Evolutionary conservation across 2,113 vertebrate species (phyloP), one percentile per base, ranked within the genome.

Genomic region (Hemichromis elongatus): DNA sequence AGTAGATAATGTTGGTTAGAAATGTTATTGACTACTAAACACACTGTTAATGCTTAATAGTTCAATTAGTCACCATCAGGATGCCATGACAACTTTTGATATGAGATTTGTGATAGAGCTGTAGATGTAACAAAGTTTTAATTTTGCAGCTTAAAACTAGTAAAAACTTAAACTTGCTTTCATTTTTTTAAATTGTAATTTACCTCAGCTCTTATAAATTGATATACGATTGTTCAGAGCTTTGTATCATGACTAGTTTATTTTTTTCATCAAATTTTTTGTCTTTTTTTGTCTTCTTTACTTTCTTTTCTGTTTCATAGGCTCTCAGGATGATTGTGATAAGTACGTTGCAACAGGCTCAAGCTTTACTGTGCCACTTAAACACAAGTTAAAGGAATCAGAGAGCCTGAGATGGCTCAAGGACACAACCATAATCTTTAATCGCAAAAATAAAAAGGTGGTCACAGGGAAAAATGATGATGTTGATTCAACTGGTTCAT

Each of bases 321-420:
- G 9, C 40, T 19, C 66, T 18, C 5, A 73, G 66, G 24, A 3
- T 47, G 66, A 3, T 47, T 73, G 66, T 70, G 4, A n/a, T n/a
- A n/a, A 0, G 0, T 24, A 68, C 0, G 1, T 0, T 16, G 3
- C 63, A 68, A 42, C 63, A 0, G 63, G 35, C 0, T 14, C 3
- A 24, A 0, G 0, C 7, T 0, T 0, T 0, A 40, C 0, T 68
- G 6, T 40, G 6, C 2, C 0, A 0, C 33, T 63, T 0, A 0
- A 0, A 0, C 0, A 57, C 0, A 0, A 5, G 1, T 3, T 33
- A 0, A 56, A 3, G 0, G 54, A 47, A 0, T 16, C 45, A 7
- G 47, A 5, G 0, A 0, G 0, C 1, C 21, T 56, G 2, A 63
- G 0, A n/a, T 63, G 57, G 57, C 0, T 0, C 28, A 59, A 30